A percentile compares a stretch with the other conserved stretches of the same genome.
phyloP scores from a whole-genome alignment of 2,797 vertebrate genomes.

The Melanotaenia boesemani region DNA sequence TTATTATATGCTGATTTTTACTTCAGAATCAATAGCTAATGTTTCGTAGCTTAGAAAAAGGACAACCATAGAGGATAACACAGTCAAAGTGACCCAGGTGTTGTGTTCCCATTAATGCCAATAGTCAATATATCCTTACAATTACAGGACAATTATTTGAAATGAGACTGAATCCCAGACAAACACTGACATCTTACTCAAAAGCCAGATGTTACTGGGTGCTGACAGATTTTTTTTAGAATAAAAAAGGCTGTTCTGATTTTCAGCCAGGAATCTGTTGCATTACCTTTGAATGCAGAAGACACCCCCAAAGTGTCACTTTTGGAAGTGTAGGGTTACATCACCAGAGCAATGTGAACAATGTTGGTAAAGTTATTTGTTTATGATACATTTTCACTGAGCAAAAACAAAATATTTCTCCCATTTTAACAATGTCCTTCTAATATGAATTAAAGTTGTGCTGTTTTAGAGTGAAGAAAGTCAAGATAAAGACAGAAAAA shows the following conservation, averaged over 20 bases:
- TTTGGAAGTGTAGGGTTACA: neutral
- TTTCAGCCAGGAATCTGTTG: neutral
- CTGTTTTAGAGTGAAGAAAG: neutral
- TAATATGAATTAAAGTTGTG: neutral
- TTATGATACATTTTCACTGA: neutral
- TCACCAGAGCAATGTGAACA: neutral
- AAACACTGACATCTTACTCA: too few species aligned
- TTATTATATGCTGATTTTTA: neutral
- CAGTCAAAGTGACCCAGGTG: too few species aligned
- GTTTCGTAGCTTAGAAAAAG: too few species aligned
- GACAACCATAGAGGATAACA: too few species aligned
- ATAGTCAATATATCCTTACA: too few species aligned
- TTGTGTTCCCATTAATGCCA: too few species aligned
- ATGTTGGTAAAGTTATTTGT: neutral
- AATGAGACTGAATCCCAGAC: too few species aligned
- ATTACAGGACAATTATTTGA: neutral
- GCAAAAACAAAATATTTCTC: neutral
- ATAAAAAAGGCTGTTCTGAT: neutral
- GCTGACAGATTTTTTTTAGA: neutral
- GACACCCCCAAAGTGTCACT: too few species aligned
- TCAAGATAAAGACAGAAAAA: neutral
- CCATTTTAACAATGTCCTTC: neutral
- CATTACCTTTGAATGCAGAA: neutral
- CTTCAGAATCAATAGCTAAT: neutral
- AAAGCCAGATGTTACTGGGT: too few species aligned